These are phyloP conservation scores for Brachyopa scutellaris DNA, from an alignment of 2,888 invertebrate species.

Conservation along the genomic window DNA sequence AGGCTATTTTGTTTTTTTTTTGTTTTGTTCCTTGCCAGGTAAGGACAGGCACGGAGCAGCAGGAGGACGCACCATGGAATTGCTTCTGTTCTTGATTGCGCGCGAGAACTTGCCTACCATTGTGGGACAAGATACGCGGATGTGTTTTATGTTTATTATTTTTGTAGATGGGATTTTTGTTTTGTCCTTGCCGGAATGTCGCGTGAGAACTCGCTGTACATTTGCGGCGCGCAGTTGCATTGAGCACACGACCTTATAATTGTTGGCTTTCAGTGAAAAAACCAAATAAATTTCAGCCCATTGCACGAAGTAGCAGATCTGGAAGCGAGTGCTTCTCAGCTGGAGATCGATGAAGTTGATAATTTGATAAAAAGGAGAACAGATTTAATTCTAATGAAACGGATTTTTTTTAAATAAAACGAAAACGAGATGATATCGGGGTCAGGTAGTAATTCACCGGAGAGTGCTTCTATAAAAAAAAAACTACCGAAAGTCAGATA, in stretches of 20 bases:
- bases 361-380: slow-evolving; percentile 24
- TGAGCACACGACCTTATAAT: slow-evolving; percentile 55
- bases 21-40: slow-evolving; percentile 6
- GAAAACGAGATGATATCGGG: too few species aligned
- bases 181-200: slow-evolving; percentile 51
- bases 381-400: too few species aligned
- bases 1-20: slow-evolving; percentile 8
- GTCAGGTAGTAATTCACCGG: too few species aligned
- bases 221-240: slow-evolving; percentile 35
- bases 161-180: neutral
- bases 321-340: slow-evolving; percentile 29
- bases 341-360: slow-evolving; percentile 41
- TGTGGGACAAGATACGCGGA: slow-evolving; percentile 27
- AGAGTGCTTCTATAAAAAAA: too few species aligned
- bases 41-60: neutral
- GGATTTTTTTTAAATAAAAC: too few species aligned
- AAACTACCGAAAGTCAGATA: too few species aligned
- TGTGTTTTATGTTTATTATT: slow-evolving; percentile 41
- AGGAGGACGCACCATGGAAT: neutral
- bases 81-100: slow-evolving; percentile 57
- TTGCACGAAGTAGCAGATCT: slow-evolving; percentile 39
- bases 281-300: slow-evolving; percentile 42
- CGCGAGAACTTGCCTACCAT: neutral
- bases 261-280: slow-evolving; percentile 55
- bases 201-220: slow-evolving; percentile 63